Base-by-base conservation (phyloP, 2,888 invertebrate genomes). In the Lycia hirtaria region DNA sequence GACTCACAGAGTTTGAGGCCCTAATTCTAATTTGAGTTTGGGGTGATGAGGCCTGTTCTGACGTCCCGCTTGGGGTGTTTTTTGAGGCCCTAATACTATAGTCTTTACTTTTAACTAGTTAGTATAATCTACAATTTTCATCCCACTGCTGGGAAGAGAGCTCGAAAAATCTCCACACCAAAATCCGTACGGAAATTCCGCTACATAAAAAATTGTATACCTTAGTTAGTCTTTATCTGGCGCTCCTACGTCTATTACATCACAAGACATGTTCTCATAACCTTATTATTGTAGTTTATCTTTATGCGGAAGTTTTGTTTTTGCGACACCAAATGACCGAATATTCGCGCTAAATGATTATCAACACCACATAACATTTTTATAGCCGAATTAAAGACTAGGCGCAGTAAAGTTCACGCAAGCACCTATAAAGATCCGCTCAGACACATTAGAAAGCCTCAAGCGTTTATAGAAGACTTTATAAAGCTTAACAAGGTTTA, bases 241-340 rank as follows among this genome's bases (percentile, higher is more conserved):
- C 28, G 15, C 17, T 14, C 24, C 15, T 17, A 1, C 1, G 10
- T 15, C 10, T 5, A n/a, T 41, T 41, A 41, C 7, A 17, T 28
- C 4, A 45, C 19, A n/a, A 15, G 35, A 45, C 19, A n/a, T 22
- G 35, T 47, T 47, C 35, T 35, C 47, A 26, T 47, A 47, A 47
- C 47, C 24, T 35, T 47, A 22, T 9, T 33, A 47, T 26, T 47
- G 14, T 35, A 7, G 30, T 30, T 44, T 30, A 44, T 30, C 22
- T 35, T 24, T 24, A 9, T 19, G 47, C 47, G 47, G 47, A 47
- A 47, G 47, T 35, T 24, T 26, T 35, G 24, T 32, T 35, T 45
- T 47, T 47, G 47, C 47, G 35, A 47, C 47, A 35, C n/a, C 17
- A 17, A 35, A 35, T 26, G 33, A 35, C 24, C n/a, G 15, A 35